Percentiles rank a stretch among this genome's conserved stretches.
These are phyloP conservation scores for Bergia sp. DNA, from an alignment of 92 coral and sea anemone genomes.

Conservation along the genomic window DNA sequence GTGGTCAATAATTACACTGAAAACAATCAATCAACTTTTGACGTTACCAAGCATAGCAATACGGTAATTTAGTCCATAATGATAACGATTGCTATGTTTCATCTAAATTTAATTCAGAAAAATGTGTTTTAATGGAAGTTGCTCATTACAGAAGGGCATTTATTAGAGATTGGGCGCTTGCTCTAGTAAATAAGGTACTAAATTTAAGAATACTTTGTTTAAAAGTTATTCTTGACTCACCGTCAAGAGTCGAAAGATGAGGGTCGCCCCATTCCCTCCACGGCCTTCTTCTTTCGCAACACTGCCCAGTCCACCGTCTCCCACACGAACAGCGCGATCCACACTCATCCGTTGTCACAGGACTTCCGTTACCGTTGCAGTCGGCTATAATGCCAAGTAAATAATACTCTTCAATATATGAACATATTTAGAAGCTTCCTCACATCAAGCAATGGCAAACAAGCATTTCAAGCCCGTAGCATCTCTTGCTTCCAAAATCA, in stretches of 20 bases:
- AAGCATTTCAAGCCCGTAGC: no score
- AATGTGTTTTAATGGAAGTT: background rate
- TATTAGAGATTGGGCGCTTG: background rate
- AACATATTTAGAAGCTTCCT: no score
- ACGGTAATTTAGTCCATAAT: no score
- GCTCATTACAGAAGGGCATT: background rate
- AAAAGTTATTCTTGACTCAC: background rate
- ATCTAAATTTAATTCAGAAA: background rate
- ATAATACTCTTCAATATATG: no score
- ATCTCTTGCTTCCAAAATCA: no score
- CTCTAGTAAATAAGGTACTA: no score
- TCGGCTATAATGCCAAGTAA: conserved; percentile 20
- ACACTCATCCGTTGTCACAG: conserved; percentile 43
- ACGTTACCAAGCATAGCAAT: no score
- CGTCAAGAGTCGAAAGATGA: conserved; percentile 64
- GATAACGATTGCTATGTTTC: no score
- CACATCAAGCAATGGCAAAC: no score
- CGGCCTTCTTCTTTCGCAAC: conserved; percentile 66
- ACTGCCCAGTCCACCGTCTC: conserved; percentile 65
- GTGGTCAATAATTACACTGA: no score
- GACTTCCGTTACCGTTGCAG: conserved; percentile 64
- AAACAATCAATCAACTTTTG: no score
- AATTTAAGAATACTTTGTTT: background rate
- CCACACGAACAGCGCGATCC: conserved; percentile 60
- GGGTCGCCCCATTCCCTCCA: conserved; percentile 75